Percentiles rank a stretch among this genome's conserved stretches.
Evolutionary conservation across 2,888 invertebrate species (phyloP).

Genomic region (Caenorhabditis drosophilae): DNA sequence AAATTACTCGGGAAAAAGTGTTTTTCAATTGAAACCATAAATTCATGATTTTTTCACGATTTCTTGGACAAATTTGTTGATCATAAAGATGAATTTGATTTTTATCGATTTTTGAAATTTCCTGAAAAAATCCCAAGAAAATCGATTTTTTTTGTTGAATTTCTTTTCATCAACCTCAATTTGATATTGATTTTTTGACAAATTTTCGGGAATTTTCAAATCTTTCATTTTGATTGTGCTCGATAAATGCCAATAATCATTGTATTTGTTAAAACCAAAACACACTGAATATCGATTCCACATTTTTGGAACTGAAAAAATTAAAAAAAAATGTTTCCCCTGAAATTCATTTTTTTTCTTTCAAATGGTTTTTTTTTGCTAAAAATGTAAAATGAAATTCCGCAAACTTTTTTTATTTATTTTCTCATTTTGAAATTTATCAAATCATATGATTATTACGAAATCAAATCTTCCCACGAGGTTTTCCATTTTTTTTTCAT

Average conservation of each 20-base stretch:
- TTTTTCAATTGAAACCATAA: conserved; percentile 27
- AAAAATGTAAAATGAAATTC: too few relatives aligned
- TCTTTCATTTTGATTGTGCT: conserved; percentile 18
- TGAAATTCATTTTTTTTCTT: too few relatives aligned
- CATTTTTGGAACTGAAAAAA: conserved; percentile 35
- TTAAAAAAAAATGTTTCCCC: too few relatives aligned
- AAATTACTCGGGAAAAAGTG: conserved; percentile 31
- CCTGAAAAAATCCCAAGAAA: conserved; percentile 7
- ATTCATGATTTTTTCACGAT: conserved; percentile 24
- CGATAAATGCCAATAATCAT: conserved; percentile 22
- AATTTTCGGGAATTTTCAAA: conserved; percentile 19
- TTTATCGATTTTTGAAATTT: conserved; percentile 30
- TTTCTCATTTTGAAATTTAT: too few relatives aligned
- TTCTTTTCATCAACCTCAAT: conserved; percentile 20
- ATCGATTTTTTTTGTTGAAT: background rate
- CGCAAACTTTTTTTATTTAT: too few relatives aligned
- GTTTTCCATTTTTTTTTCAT: too few relatives aligned
- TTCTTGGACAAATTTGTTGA: conserved; percentile 29
- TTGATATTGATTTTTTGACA: too few relatives aligned
- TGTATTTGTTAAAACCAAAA: conserved; percentile 36
- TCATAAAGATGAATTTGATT: conserved; percentile 30
- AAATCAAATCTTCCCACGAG: too few relatives aligned
- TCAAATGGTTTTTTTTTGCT: too few relatives aligned
- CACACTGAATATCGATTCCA: conserved; percentile 20
- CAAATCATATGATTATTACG: too few relatives aligned